Conservation (phyloP, 1,140 invertebrate genomes). For the Calycopis cecrops region DNA sequence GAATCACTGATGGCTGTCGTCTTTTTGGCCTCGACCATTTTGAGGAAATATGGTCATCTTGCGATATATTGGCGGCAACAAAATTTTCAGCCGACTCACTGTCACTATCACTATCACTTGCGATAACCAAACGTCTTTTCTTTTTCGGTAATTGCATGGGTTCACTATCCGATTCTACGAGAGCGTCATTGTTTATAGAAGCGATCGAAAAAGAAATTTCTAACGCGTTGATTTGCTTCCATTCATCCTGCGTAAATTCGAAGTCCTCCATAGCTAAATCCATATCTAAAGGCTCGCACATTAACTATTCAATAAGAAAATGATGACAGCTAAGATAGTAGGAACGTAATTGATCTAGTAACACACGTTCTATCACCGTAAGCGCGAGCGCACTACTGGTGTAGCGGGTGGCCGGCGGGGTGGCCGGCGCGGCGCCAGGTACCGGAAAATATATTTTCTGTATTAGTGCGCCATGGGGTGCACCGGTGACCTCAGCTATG, state of each 20-base stretch:
- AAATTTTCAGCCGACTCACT: constrained; percentile 38
- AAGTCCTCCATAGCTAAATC: constrained; percentile 38
- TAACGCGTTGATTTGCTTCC: constrained; percentile 37
- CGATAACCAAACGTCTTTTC: constrained; percentile 38
- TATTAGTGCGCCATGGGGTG: constrained; percentile 37
- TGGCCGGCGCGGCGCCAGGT: constrained; percentile 36
- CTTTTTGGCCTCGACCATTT: constrained; percentile 37
- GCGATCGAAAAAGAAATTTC: constrained; percentile 37
- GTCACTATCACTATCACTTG: constrained; percentile 36
- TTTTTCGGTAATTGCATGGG: constrained; percentile 38
- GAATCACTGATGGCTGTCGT: constrained; percentile 39
- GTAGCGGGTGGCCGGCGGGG: constrained; percentile 32
- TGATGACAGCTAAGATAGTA: constrained; percentile 38
- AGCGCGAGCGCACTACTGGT: constrained; percentile 35
- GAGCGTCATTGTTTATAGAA: constrained; percentile 37
- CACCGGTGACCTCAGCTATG: constrained; percentile 37
- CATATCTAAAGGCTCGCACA: constrained; percentile 38
- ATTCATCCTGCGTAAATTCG: constrained; percentile 41
- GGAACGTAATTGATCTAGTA: constrained; percentile 38
- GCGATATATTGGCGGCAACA: constrained; percentile 38
- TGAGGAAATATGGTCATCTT: constrained; percentile 38
- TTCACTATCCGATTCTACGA: constrained; percentile 36
- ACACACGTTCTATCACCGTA: constrained; percentile 36
- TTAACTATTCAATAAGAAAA: constrained; percentile 42
- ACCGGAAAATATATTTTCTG: constrained; percentile 23